Percentiles rank a stretch among this genome's conserved stretches.
phyloP scores from a whole-genome alignment of 1,140 invertebrate species.

The Ephestia elutella region DNA sequence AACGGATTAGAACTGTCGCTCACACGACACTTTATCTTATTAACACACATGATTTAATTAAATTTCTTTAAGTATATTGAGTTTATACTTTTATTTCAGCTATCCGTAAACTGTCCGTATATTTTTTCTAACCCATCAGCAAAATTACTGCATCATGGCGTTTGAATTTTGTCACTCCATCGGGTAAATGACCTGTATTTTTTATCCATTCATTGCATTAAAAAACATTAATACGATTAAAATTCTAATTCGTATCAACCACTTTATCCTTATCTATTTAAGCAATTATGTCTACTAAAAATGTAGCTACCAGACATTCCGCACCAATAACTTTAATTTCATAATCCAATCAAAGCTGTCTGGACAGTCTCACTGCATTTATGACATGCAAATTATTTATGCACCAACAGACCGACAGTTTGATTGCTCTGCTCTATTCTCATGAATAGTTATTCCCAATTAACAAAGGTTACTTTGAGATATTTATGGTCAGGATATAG shows the following conservation, averaged over 20 bases:
- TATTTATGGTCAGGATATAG: background rate
- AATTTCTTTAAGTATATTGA: background rate
- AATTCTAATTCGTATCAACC: background rate
- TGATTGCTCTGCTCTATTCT: constrained; percentile 17
- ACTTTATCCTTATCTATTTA: background rate
- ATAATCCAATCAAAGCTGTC: constrained; percentile 43
- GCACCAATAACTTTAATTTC: constrained; percentile 35
- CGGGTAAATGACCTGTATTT: too few relatives aligned
- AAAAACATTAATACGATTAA: background rate
- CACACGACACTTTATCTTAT: constrained; percentile 1
- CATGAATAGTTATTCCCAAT: constrained; percentile 5
- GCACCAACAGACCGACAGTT: constrained; percentile 26
- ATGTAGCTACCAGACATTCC: constrained; percentile 22
- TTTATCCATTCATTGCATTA: background rate
- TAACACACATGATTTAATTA: background rate
- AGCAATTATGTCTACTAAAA: background rate
- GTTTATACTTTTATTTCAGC: too few relatives aligned
- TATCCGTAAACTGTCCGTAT: too few relatives aligned
- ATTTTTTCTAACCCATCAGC: too few relatives aligned
- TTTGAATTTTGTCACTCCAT: too few relatives aligned
- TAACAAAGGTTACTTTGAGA: constrained; percentile 1
- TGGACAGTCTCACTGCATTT: constrained; percentile 28
- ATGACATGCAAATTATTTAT: constrained; percentile 19
- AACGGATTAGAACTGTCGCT: constrained; percentile 3
- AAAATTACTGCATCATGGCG: too few relatives aligned